phyloP scores from a whole-genome alignment of 30 jellyfish, hydroid and myxozoan genomes.

The Hydra vulgaris region DNA sequence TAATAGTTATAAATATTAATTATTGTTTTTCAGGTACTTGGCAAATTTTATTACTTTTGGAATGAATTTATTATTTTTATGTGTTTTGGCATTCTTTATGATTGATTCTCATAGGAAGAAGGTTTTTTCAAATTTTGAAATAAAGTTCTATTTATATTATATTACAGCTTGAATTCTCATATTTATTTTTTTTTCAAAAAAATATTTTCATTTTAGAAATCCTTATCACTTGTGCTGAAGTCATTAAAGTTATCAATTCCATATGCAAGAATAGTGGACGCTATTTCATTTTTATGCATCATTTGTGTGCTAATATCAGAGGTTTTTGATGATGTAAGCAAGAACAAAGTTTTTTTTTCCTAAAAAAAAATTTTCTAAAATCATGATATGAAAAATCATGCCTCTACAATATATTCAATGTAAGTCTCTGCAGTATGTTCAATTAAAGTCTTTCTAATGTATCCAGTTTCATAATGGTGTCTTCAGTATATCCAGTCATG shows the following conservation, averaged over 20 bases:
- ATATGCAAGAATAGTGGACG: background rate
- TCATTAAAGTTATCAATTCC: background rate
- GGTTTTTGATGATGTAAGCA: background rate
- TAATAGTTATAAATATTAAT: too few relatives aligned
- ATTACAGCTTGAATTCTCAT: too few relatives aligned
- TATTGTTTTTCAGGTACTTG: conserved; percentile 28
- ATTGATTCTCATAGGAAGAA: conserved; percentile 8
- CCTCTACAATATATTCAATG: too few relatives aligned
- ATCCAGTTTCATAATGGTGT: too few relatives aligned
- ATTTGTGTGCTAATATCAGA: background rate
- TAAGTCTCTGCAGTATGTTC: too few relatives aligned
- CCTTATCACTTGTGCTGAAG: background rate
- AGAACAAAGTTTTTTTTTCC: background rate
- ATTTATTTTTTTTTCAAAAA: too few relatives aligned
- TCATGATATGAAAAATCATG: too few relatives aligned
- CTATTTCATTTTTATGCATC: background rate
- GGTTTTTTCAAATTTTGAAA: too few relatives aligned
- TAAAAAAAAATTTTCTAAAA: too few relatives aligned
- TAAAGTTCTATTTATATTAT: too few relatives aligned
- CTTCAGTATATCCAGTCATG: too few relatives aligned
- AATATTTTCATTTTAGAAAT: background rate
- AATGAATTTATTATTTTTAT: conserved; percentile 23
- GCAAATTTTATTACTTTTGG: conserved; percentile 31
- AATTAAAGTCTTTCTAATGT: too few relatives aligned
- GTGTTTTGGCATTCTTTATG: conserved; percentile 28